Percentiles rank a stretch among this genome's conserved stretches.
phyloP scores from a whole-genome alignment of 1,140 invertebrate genomes.

The Drosophila repleta region DNA sequence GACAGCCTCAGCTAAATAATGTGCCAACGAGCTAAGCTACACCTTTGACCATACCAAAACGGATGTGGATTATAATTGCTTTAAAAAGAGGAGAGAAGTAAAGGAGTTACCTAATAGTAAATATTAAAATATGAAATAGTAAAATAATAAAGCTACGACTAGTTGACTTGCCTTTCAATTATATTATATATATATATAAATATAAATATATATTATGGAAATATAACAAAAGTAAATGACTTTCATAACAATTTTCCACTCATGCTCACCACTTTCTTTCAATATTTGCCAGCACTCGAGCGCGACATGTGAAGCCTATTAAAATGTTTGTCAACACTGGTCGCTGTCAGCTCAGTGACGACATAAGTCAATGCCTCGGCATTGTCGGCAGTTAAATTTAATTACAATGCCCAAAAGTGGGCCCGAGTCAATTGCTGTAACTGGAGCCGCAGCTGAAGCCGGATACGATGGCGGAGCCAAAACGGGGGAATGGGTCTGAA shows the following conservation, averaged over 20 bases:
- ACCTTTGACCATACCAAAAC: too few species aligned
- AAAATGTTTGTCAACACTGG: slow-evolving; percentile 27
- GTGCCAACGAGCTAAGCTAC: too few species aligned
- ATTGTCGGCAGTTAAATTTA: slow-evolving; percentile 71
- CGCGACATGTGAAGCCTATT: background rate
- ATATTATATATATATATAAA: too few species aligned
- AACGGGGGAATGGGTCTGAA: background rate
- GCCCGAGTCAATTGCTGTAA: slow-evolving; percentile 55
- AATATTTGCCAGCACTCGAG: background rate
- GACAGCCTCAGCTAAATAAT: background rate
- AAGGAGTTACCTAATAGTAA: too few species aligned
- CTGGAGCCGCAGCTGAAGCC: slow-evolving; percentile 50
- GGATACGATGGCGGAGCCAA: slow-evolving; percentile 29
- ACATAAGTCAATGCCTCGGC: slow-evolving; percentile 51
- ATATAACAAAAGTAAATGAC: too few species aligned
- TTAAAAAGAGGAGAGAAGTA: too few species aligned
- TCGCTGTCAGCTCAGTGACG: slow-evolving; percentile 21
- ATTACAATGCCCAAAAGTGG: slow-evolving; percentile 72
- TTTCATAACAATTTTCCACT: background rate
- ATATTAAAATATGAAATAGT: too few species aligned
- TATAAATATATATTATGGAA: background rate
- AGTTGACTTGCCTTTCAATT: too few species aligned
- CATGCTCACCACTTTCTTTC: background rate
- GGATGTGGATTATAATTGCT: too few species aligned
- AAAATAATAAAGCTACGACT: too few species aligned